Percentiles rank a stretch among this genome's conserved stretches.
phyloP scores from a whole-genome alignment of 2,113 vertebrate species.

The Bostrychus sinensis region DNA sequence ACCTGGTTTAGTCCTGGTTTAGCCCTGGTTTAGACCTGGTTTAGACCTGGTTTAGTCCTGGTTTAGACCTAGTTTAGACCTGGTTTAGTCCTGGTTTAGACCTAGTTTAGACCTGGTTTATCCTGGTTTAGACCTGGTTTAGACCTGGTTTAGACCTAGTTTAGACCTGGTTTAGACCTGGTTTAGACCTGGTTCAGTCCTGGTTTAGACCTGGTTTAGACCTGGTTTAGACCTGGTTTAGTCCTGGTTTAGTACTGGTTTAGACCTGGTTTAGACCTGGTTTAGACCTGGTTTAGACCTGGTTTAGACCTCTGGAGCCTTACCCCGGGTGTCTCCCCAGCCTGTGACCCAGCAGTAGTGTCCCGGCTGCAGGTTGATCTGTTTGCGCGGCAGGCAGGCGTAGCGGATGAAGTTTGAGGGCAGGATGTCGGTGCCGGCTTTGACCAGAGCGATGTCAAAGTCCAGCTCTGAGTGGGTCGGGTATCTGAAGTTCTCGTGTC shows the following conservation, averaged over 20 bases:
- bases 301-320: too few species aligned
- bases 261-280: background rate
- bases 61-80: background rate
- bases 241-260: background rate
- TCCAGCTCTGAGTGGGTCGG: constrained; percentile 77
- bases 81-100: background rate
- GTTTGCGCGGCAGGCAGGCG: constrained; percentile 80
- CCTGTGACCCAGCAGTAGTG: constrained; percentile 81
- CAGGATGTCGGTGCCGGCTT: constrained; percentile 68
- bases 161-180: background rate
- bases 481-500: constrained; percentile 78
- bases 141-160: background rate
- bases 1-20: background rate
- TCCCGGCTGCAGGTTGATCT: constrained; percentile 66
- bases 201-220: too few species aligned
- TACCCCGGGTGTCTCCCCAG: constrained; percentile 77
- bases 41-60: background rate
- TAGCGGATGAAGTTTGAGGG: constrained; percentile 74
- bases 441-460: constrained; percentile 80
- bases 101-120: background rate
- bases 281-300: too few species aligned
- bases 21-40: background rate
- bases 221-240: background rate
- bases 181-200: background rate
- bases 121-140: too few species aligned